Evolutionary conservation across 2,888 invertebrate species (phyloP).

Genomic region (Teleiodes luculella): DNA sequence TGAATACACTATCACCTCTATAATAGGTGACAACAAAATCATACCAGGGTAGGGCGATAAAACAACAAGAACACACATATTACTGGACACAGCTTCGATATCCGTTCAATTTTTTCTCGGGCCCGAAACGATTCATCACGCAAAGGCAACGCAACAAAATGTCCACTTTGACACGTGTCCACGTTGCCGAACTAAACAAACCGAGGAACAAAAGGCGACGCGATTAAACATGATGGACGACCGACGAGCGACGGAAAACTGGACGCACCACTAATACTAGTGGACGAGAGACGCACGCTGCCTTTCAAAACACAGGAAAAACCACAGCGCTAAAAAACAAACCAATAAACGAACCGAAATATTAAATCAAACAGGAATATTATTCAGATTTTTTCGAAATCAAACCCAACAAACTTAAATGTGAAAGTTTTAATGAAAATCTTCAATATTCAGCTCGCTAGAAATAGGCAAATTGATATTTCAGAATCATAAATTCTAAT

Average conservation of each 20-base stretch:
- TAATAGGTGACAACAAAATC: neutral
- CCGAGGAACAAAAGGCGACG: constrained; percentile 41
- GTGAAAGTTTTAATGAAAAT: neutral
- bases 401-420: neutral
- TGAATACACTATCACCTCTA: too few relatives aligned
- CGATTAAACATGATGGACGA: constrained; percentile 65
- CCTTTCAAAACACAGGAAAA: too few relatives aligned
- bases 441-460: neutral
- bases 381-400: neutral
- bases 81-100: neutral
- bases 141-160: constrained; percentile 42
- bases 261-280: constrained; percentile 13
- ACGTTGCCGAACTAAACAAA: constrained; percentile 38
- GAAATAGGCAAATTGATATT: neutral
- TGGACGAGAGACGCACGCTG: too few relatives aligned
- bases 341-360: neutral
- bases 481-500: neutral
- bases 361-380: neutral
- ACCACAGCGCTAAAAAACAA: too few relatives aligned
- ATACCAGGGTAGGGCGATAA: neutral
- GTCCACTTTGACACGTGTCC: constrained; percentile 49
- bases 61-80: neutral
- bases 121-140: constrained; percentile 21
- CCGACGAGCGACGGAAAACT: constrained; percentile 15
- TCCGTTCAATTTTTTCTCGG: neutral